Evolutionary conservation across 2,797 vertebrate species (phyloP), one percentile per base, ranked within the genome.

Genomic region (Lithobates sylvaticus): DNA sequence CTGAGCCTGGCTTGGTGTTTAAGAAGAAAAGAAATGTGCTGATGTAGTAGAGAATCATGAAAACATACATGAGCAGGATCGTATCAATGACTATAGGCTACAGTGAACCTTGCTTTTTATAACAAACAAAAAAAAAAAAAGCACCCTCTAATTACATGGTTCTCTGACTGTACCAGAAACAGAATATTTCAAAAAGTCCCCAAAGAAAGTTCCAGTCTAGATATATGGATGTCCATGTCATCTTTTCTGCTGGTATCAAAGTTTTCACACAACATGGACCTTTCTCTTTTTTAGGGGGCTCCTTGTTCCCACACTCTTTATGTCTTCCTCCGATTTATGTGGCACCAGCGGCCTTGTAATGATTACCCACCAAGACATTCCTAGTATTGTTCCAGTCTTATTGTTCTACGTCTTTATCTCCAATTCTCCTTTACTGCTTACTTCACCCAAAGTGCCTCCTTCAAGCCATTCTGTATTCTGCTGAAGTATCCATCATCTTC

Each of bases 401-500:
- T 85, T 86, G 84, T 86, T 79, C 78, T 47, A 15, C 16, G 16
- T 34, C 74, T 50, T 18, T 71, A 76, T 78, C 75, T 23, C 34
- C 32, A 42, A 26, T 29, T 44, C 70, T 78, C 34, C 42, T 16
- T 74, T 73, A 27, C 50, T 68, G 65, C 73, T 44, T 42, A 68
- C 12, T 26, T 67, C 61, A 44, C 44, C 10, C n/a, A 58, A 70
- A 76, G 21, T 34, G 54, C 54, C 32, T 50, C 68, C 27, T 73
- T 13, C 72, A n/a, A 27, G 3, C 42, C 83, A 34, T 18, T 10
- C 36, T 68, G 36, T 7, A 34, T 18, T 10, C 36, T 68, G 36
- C 18, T 6, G 0, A n/a, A 36, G 68, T 50, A 82, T 74, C 61
- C 72, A 74, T 83, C 72, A 83, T 58, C 29, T 74, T 44, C 58